phyloP scores from a whole-genome alignment of 1,140 invertebrate species.

The Ectropis grisescens region DNA sequence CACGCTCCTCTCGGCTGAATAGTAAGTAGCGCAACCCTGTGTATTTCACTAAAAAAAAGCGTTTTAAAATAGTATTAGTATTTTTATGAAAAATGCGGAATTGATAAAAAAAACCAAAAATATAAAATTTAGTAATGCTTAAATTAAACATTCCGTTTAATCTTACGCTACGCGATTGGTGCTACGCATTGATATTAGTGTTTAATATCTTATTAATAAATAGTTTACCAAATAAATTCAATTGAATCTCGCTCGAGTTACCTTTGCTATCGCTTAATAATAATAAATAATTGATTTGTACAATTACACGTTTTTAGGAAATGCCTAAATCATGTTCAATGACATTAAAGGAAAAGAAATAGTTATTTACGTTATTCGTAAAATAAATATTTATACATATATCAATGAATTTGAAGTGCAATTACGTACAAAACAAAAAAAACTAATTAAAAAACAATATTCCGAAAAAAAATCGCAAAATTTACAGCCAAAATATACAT shows the following conservation, averaged over 20 bases:
- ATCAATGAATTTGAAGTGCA: too few relatives aligned
- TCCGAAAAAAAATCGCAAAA: too few relatives aligned
- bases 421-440: too few relatives aligned
- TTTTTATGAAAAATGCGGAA: slow-evolving; percentile 1
- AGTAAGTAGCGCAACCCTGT: too few relatives aligned
- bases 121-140: neutral
- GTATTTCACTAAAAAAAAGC: too few relatives aligned
- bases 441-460: too few relatives aligned
- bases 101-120: neutral
- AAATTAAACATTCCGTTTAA: too few relatives aligned
- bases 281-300: neutral
- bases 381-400: too few relatives aligned
- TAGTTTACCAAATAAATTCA: slow-evolving; percentile 16
- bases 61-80: too few relatives aligned
- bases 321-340: neutral
- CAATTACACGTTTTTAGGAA: neutral
- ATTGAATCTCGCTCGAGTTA: slow-evolving; percentile 19
- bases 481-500: too few relatives aligned
- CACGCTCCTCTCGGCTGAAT: too few relatives aligned
- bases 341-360: neutral
- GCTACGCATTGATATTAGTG: slow-evolving; percentile 18
- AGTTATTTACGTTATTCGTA: neutral
- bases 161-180: slow-evolving; percentile 19
- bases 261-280: slow-evolving; percentile 11
- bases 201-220: slow-evolving; percentile 2